Evolutionary conservation across 1,140 invertebrate species (phyloP), one percentile per base, ranked within the genome.

Genomic region (Magallana angulata): DNA sequence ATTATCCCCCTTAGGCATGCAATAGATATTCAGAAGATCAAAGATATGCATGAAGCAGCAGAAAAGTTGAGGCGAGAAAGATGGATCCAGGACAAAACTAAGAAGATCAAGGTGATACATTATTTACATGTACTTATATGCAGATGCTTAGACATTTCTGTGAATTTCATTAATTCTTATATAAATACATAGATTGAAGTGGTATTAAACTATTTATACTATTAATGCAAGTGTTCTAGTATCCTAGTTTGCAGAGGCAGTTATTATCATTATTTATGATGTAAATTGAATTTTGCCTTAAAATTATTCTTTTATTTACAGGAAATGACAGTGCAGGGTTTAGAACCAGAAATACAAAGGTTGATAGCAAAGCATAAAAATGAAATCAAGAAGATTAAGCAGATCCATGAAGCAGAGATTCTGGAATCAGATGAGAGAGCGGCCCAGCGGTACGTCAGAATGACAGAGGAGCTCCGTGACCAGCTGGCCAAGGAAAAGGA

Each of bases 71-170:
- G 94, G 12, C 91, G 94, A 90, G 95, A 95, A 88, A 94, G 93
- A 91, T 95, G 95, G 95, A 95, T 95, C 85, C 94, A 95, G 60
- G 94, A 95, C 58, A 95, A 95, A 90, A 95, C 94, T 0, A 95
- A 95, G 88, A 95, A 95, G 91, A 95, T 95, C 5, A 95, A 95
- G 91, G 94, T 94, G 88, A 83, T 57, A 48, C 36, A 4, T 48
- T 48, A 48, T 48, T 48, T 48, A 48, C 24, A 24, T 24, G 36
- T 48, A 48, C 36, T 48, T 48, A 48, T 5, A 48, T 48, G 36
- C 36, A 48, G 3, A 48, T 48, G 36, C 36, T 48, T 48, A 5
- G 36, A 48, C 5, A 48, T 48, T 48, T 48, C 36, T 48, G 36
- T 48, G 36, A 48, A 48, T 48, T 48, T 48, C 36, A 48, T 48